phyloP scores from a whole-genome alignment of 2,797 vertebrate genomes.

The Cirrhinus mrigala region DNA sequence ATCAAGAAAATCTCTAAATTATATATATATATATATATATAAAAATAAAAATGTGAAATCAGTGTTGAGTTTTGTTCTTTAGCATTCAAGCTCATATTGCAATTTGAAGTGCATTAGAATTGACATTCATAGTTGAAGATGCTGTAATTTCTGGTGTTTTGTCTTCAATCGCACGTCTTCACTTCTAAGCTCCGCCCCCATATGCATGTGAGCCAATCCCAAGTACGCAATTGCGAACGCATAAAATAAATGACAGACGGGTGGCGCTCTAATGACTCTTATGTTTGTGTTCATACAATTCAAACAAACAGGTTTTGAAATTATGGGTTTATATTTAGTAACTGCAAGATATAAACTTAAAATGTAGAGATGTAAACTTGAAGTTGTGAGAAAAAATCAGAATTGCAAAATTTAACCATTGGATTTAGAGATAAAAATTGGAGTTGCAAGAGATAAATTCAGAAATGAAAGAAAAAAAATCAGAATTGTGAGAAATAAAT shows the following conservation, averaged over 20 bases:
- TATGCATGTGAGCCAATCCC: background rate
- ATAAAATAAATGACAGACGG: background rate
- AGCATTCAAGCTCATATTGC: too few relatives aligned
- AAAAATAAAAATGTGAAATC: background rate
- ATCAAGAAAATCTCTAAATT: background rate
- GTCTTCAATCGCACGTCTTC: background rate
- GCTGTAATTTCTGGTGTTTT: background rate
- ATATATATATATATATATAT: background rate
- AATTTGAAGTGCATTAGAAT: background rate
- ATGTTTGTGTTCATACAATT: background rate
- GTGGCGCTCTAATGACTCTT: background rate
- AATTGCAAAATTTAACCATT: too few relatives aligned
- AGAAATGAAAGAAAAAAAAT: too few relatives aligned
- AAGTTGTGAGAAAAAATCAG: too few relatives aligned
- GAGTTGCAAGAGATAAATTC: too few relatives aligned
- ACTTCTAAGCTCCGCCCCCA: background rate
- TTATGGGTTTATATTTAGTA: too few relatives aligned
- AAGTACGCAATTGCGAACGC: background rate
- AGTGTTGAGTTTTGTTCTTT: background rate
- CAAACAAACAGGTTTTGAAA: background rate
- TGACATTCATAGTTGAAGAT: background rate
- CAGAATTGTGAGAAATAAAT: too few relatives aligned
- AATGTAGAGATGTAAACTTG: too few relatives aligned
- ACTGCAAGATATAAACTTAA: too few relatives aligned
- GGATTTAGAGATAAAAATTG: too few relatives aligned